Conservation (phyloP, 2,113 vertebrate species). For the Microtus montanus region DNA sequence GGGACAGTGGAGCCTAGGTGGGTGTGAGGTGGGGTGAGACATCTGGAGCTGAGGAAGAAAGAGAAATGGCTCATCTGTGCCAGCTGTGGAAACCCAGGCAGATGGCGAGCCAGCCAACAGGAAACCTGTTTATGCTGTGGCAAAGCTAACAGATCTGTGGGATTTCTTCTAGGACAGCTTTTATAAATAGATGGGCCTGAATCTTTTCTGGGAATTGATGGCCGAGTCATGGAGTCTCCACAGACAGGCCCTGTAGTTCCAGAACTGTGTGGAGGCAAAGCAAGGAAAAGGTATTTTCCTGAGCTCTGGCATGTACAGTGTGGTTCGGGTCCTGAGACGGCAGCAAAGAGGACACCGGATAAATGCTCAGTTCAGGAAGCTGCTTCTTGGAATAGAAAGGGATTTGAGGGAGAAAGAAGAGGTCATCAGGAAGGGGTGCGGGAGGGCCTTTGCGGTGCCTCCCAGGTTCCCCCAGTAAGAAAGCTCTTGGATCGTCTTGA, state of each 20-base stretch:
- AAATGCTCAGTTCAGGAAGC: background rate
- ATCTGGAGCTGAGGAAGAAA: background rate
- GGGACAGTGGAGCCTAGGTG: background rate
- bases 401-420: background rate
- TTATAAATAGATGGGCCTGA: background rate
- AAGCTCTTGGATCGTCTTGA: background rate
- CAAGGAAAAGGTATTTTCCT: background rate
- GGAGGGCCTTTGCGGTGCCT: background rate
- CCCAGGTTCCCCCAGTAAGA: background rate
- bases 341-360: background rate
- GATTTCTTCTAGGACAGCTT: background rate
- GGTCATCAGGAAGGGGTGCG: background rate
- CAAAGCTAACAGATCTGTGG: background rate
- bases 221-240: background rate
- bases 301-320: background rate
- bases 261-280: background rate
- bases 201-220: constrained; percentile 8
- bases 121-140: background rate
- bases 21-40: background rate
- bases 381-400: background rate
- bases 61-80: background rate
- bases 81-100: background rate
- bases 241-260: background rate
- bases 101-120: background rate
- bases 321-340: background rate